phyloP scores from a whole-genome alignment of 2,888 invertebrate genomes.

The Anodontia alba region DNA sequence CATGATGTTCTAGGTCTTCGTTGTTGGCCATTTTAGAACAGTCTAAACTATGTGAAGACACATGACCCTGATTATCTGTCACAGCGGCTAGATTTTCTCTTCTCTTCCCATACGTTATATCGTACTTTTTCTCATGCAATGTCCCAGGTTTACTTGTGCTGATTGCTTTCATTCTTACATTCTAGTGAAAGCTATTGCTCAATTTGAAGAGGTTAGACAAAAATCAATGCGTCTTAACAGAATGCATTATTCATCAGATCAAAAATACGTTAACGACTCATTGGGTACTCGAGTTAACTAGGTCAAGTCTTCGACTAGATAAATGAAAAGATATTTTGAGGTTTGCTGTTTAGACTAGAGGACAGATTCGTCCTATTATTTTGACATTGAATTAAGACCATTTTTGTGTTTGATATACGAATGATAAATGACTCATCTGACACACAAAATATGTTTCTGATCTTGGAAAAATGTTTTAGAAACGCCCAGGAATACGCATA shows the following conservation, averaged over 20 bases:
- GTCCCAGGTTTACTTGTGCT: background rate
- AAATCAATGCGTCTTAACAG: background rate
- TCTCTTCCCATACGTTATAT: too few relatives aligned
- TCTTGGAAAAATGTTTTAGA: too few relatives aligned
- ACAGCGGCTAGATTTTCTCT: too few relatives aligned
- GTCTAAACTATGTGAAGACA: too few relatives aligned
- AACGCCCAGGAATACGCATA: too few relatives aligned
- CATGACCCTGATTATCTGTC: too few relatives aligned
- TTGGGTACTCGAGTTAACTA: background rate
- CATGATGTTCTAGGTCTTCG: too few relatives aligned
- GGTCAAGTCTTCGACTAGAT: background rate
- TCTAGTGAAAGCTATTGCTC: background rate
- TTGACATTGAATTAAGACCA: background rate
- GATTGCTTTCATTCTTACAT: background rate
- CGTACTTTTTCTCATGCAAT: too few relatives aligned
- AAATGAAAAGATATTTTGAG: background rate
- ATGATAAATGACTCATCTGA: background rate
- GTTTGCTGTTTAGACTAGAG: background rate
- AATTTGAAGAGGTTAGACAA: background rate
- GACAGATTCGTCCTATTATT: background rate
- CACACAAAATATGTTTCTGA: too few relatives aligned
- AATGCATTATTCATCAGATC: conserved; percentile 15
- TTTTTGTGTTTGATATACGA: background rate
- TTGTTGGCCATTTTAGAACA: too few relatives aligned
- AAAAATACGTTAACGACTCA: conserved; percentile 15